These are phyloP conservation scores for Nipponacmea schrenckii DNA, from an alignment of 2,888 invertebrate genomes.

Conservation along the genomic window DNA sequence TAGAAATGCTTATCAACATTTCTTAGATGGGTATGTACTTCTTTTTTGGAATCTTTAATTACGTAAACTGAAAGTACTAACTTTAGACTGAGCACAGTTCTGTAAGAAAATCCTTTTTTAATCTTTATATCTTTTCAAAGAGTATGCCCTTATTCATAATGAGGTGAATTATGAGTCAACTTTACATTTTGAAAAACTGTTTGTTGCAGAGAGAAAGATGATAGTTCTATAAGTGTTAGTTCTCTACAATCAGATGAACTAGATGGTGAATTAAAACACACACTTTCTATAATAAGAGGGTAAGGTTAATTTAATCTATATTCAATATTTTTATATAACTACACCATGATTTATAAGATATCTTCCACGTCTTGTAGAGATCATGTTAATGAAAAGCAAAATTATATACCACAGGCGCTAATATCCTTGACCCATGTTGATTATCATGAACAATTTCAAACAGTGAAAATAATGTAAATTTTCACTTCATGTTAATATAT, in stretches of 20 bases:
- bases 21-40: conserved; percentile 50
- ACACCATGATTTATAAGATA: too few species aligned
- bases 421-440: too few species aligned
- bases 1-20: conserved; percentile 53
- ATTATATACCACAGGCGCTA: too few species aligned
- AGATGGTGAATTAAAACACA: conserved; percentile 43
- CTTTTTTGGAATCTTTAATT: background rate
- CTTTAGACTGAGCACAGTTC: too few species aligned
- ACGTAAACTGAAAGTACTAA: background rate
- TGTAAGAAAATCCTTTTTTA: too few species aligned
- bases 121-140: too few species aligned
- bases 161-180: too few species aligned
- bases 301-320: conserved; percentile 12
- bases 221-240: conserved; percentile 55
- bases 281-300: conserved; percentile 33
- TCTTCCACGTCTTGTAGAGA: too few species aligned
- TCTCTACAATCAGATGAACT: conserved; percentile 54
- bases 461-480: too few species aligned
- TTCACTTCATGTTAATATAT: background rate
- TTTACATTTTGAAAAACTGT: background rate
- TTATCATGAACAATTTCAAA: too few species aligned
- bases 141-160: too few species aligned
- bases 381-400: background rate
- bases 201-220: conserved; percentile 49
- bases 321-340: background rate